phyloP scores from a whole-genome alignment of 2,113 vertebrate genomes.

The Tragelaphus scriptus region DNA sequence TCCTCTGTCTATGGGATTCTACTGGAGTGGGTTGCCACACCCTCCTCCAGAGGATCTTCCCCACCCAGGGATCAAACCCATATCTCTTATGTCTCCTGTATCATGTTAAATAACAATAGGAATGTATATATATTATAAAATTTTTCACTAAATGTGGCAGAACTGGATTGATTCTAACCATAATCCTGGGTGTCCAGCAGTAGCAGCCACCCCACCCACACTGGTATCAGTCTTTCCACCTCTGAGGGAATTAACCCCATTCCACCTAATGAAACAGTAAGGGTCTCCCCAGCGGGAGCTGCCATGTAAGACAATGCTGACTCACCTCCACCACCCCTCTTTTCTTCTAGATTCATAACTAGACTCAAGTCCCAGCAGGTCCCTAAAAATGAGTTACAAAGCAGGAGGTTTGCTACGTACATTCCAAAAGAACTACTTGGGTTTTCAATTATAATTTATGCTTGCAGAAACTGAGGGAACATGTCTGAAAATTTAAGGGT shows the following conservation, averaged over 20 bases:
- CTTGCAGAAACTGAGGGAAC: background rate
- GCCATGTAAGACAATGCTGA: background rate
- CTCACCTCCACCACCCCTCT: background rate
- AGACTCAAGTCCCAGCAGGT: background rate
- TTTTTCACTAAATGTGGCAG: background rate
- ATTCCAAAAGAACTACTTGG: background rate
- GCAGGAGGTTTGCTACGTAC: background rate
- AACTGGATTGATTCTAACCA: background rate
- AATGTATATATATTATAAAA: background rate
- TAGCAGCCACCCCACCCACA: background rate
- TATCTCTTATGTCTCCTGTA: background rate
- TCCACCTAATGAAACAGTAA: background rate
- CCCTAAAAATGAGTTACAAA: background rate
- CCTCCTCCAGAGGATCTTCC: background rate
- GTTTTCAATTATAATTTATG: background rate
- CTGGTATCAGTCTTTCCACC: background rate
- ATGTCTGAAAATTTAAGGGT: background rate
- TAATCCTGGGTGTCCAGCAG: background rate
- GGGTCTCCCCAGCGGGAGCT: background rate
- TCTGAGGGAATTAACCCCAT: background rate
- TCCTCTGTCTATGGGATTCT: background rate
- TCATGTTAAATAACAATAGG: background rate
- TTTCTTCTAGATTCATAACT: background rate
- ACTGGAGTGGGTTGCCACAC: background rate
- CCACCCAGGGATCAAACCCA: background rate